These are phyloP conservation scores for Xestia c-nigrum DNA, from an alignment of 2,888 invertebrate species.

Conservation along the genomic window DNA sequence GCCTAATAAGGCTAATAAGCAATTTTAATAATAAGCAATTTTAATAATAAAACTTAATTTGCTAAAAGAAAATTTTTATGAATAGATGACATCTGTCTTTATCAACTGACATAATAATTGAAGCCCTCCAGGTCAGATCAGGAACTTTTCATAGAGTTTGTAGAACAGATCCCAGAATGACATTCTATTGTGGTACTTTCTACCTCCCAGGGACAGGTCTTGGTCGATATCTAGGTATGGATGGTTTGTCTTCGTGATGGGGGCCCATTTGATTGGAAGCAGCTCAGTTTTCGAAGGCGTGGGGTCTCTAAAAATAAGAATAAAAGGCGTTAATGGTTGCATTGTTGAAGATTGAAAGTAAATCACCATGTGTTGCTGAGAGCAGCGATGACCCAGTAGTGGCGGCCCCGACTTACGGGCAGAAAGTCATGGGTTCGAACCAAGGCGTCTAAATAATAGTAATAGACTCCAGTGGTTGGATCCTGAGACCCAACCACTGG, in stretches of 20 bases:
- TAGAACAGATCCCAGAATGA: slow-evolving; percentile 70
- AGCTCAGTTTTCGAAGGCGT: slow-evolving; percentile 64
- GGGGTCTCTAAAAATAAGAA: slow-evolving; percentile 54
- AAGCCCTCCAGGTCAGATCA: slow-evolving; percentile 19
- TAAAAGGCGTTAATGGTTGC: not conserved
- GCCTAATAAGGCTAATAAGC: too few relatives aligned
- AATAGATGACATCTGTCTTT: not conserved
- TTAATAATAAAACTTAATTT: too few relatives aligned
- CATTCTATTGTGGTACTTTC: slow-evolving; percentile 53
- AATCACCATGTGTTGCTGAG: too few relatives aligned
- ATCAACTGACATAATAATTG: not conserved
- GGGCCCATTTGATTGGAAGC: slow-evolving; percentile 66
- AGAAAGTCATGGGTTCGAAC: too few relatives aligned
- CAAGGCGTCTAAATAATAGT: too few relatives aligned
- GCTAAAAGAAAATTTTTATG: too few relatives aligned
- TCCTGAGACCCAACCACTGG: too few relatives aligned
- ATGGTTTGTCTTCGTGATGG: slow-evolving; percentile 46
- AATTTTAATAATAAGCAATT: too few relatives aligned
- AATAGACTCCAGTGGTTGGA: too few relatives aligned
- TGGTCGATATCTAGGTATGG: slow-evolving; percentile 59
- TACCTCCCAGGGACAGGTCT: slow-evolving; percentile 46
- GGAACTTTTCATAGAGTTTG: slow-evolving; percentile 55
- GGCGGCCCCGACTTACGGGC: too few relatives aligned
- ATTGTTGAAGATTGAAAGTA: not conserved
- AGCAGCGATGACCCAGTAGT: too few relatives aligned